Conservation (phyloP, 2,113 vertebrate genomes). For the Austrofundulus limnaeus region DNA sequence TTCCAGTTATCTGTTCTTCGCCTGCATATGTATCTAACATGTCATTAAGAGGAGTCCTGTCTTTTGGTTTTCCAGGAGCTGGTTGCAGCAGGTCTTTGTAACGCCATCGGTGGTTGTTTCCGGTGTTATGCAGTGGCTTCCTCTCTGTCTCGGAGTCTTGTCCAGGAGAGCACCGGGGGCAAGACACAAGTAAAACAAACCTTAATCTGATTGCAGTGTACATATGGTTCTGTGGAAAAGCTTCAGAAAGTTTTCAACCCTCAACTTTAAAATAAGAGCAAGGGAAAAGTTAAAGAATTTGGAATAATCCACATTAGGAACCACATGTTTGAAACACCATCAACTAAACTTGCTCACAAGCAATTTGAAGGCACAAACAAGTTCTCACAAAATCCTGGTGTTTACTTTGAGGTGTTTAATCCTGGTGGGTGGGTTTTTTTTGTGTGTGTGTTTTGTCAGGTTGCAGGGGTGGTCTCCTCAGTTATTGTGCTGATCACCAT, state of each 20-base stretch:
- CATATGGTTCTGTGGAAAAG: background rate
- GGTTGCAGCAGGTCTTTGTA: constrained; percentile 87
- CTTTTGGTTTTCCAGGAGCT: constrained; percentile 81
- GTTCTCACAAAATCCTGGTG: too few relatives aligned
- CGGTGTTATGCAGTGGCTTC: constrained; percentile 89
- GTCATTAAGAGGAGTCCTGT: too few relatives aligned
- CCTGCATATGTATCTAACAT: background rate
- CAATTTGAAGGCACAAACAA: too few relatives aligned
- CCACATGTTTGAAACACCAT: too few relatives aligned
- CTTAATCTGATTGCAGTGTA: background rate
- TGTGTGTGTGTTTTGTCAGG: constrained; percentile 67
- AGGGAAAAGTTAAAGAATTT: background rate
- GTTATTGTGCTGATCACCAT: constrained; percentile 88
- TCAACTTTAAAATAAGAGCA: background rate
- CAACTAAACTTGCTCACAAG: too few relatives aligned
- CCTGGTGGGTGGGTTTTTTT: background rate
- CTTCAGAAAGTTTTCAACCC: too few relatives aligned
- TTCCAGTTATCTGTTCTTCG: background rate
- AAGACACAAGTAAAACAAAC: constrained; percentile 86
- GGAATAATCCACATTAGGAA: too few relatives aligned
- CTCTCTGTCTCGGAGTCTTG: constrained; percentile 90
- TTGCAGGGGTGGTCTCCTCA: constrained; percentile 83
- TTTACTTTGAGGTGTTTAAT: background rate
- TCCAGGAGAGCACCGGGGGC: constrained; percentile 91
- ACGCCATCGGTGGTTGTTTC: constrained; percentile 88